Base-by-base conservation (phyloP, 2,113 vertebrate genomes). In the Daboia siamensis region DNA sequence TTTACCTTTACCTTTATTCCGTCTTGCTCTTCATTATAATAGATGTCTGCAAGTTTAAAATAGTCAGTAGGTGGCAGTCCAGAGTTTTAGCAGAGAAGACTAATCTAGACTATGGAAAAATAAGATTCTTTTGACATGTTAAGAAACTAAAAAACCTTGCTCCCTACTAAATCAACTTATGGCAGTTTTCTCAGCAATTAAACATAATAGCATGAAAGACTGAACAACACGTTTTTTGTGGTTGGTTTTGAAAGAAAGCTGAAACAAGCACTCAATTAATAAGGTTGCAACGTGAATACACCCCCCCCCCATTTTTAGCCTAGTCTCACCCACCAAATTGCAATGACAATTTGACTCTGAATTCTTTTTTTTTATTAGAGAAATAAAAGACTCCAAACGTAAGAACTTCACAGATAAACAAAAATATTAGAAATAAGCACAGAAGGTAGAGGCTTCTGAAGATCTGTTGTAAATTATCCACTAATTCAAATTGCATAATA, bases 21-120 rank as follows among this genome's bases (percentile, higher is more conserved):
- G 0, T 29, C 1, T 89, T 86, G 84, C 80, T 69, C 0, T 0
- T 56, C 0, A 0, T 0, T 1, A n/a, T 10, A 56, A 90, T 5
- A 33, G 90, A 84, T 24, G 2, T 15, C 17, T 94, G 11, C 56
- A 90, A 3, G 4, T 3, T 54, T 8, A 7, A 12, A 46, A 52
- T 4, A 90, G 91, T 92, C 98, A 96, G 96, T 97, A 98, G 97
- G 59, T 97, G 97, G 97, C 94, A 95, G 93, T 96, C 93, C 64
- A 12, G 90, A 93, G 92, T 94, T 94, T 95, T 89, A 86, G 93
- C 55, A 94, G 0, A 5, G 56, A 91, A 88, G 94, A 84, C 3
- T 46, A 48, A 52, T 48, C 2, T 8, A 3, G 69, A 26, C 23
- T 2, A 91, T 51, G 86, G 7, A 91, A 92, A 23, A 55, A 24